These are phyloP conservation scores for Gryon sp. DNA, from an alignment of 1,140 invertebrate species.

Conservation along the genomic window DNA sequence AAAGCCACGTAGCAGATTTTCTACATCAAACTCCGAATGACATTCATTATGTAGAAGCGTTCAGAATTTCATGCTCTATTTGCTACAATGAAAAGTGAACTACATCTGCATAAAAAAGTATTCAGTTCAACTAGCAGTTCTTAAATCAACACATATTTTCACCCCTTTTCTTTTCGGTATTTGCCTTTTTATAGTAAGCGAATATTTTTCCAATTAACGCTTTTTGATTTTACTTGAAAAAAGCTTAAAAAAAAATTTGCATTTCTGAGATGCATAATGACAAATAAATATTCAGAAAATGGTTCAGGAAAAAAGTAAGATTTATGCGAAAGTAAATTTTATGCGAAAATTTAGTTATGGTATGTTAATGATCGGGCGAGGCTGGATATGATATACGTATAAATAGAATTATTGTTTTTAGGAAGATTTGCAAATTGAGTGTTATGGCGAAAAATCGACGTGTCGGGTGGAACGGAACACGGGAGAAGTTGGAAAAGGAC, in stretches of 20 bases:
- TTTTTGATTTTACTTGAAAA: too few relatives aligned
- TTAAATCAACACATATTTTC: conserved; percentile 23
- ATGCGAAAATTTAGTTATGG: conserved; percentile 37
- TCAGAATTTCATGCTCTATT: conserved; percentile 41
- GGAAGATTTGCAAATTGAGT: conserved; percentile 17
- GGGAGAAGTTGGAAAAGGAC: neutral
- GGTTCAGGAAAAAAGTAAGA: too few relatives aligned
- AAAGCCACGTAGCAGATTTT: conserved; percentile 4
- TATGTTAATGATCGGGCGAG: conserved; percentile 5
- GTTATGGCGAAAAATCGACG: neutral
- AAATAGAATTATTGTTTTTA: too few relatives aligned
- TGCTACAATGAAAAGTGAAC: conserved; percentile 25
- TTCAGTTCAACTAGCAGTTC: conserved; percentile 21
- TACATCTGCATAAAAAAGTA: conserved; percentile 28
- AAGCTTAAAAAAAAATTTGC: conserved; percentile 39
- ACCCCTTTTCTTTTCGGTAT: neutral
- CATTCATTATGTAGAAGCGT: conserved; percentile 29
- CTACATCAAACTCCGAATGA: conserved; percentile 9
- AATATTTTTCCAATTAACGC: conserved; percentile 48
- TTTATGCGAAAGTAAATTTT: too few relatives aligned
- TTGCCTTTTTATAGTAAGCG: too few relatives aligned
- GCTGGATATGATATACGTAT: too few relatives aligned
- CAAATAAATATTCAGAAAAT: too few relatives aligned
- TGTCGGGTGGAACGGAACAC: neutral
- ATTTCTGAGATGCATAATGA: conserved; percentile 21